Percentiles rank a stretch among this genome's conserved stretches.
Evolutionary conservation across 2,797 vertebrate genomes (phyloP).

Genomic region (Hybognathus amarus): DNA sequence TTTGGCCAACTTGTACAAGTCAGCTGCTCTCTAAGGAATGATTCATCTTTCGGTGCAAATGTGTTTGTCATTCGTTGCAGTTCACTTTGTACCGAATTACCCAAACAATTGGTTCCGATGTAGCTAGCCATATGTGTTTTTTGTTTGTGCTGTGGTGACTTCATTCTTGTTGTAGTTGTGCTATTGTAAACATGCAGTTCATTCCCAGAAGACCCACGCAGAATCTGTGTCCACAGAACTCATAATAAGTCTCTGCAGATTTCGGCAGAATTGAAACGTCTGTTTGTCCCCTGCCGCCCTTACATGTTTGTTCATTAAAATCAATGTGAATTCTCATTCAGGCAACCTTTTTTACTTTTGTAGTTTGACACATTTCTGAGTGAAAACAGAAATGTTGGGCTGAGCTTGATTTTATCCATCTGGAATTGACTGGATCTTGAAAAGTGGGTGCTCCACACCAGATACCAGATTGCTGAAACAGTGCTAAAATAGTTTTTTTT

Average conservation of each 20-base stretch:
- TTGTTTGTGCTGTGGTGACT: neutral
- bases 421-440: neutral
- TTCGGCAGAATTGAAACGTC: neutral
- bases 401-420: neutral
- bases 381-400: neutral
- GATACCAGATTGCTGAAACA: neutral
- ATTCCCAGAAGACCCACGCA: neutral
- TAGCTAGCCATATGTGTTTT: neutral
- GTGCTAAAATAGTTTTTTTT: neutral
- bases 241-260: too few species aligned
- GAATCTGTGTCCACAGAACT: neutral
- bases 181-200: neutral
- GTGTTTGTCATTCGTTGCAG: neutral
- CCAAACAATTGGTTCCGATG: conserved; percentile 1
- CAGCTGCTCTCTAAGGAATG: neutral
- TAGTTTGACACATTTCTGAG: neutral
- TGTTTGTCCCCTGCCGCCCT: neutral
- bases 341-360: neutral
- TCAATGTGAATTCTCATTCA: neutral
- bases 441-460: neutral
- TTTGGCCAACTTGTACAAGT: neutral
- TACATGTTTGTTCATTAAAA: neutral
- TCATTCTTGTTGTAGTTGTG: conserved; percentile 16
- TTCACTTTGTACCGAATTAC: neutral
- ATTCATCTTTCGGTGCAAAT: neutral